Percentiles rank a stretch among this genome's conserved stretches.
phyloP scores from a whole-genome alignment of 2,888 invertebrate species.

The Leptinotarsa rubiginosa region DNA sequence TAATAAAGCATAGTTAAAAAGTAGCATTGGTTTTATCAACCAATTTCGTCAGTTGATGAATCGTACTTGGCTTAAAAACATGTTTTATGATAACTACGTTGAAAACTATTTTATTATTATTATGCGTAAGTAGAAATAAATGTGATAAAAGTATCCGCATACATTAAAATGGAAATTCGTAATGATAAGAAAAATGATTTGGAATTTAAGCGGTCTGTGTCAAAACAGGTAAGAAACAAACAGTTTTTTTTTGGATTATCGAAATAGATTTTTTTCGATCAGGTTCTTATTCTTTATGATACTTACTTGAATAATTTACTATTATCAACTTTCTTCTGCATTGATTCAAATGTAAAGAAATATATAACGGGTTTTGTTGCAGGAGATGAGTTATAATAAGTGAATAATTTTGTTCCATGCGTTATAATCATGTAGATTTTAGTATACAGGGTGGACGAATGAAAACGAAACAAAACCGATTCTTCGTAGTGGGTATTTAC shows the following conservation, averaged over 20 bases:
- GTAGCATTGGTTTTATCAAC: background rate
- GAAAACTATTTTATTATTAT: background rate
- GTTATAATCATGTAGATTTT: no score
- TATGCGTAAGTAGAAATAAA: background rate
- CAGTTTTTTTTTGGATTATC: background rate
- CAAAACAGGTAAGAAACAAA: background rate
- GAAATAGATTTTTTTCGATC: background rate
- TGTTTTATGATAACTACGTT: background rate
- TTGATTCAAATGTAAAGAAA: no score
- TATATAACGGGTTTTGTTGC: no score
- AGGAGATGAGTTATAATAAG: no score
- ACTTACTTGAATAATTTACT: no score
- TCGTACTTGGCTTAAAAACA: background rate
- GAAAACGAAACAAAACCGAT: no score
- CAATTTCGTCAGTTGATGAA: conserved; percentile 6
- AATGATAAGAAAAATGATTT: conserved; percentile 1
- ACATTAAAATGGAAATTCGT: background rate
- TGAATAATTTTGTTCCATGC: no score
- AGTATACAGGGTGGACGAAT: no score
- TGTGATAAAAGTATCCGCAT: background rate
- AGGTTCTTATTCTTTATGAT: no score
- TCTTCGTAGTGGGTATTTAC: no score
- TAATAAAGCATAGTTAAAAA: background rate
- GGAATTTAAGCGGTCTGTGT: conserved; percentile 1
- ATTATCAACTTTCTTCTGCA: no score